Conservation (phyloP, 2,113 vertebrate genomes). For the Actenoides hombroni region DNA sequence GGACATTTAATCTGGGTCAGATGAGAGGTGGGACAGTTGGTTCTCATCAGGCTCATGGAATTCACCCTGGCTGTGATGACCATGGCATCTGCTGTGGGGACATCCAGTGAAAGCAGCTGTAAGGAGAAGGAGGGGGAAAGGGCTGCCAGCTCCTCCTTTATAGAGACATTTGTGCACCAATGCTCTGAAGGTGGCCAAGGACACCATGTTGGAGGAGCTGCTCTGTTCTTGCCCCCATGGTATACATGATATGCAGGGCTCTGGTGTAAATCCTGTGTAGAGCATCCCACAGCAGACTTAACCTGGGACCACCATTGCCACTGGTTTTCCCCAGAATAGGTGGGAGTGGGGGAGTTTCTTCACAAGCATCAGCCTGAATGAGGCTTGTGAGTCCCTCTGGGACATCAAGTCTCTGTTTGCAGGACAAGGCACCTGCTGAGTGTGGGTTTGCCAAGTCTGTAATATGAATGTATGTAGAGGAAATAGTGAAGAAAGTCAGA, state of each 20-base stretch:
- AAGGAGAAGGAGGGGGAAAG: background rate
- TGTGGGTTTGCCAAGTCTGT: background rate
- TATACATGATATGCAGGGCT: rapidly evolving
- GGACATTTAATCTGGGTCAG: background rate
- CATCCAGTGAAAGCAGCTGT: rapidly evolving
- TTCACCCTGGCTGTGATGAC: background rate
- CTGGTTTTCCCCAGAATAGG: background rate
- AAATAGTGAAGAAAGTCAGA: background rate
- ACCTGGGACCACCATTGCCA: rapidly evolving
- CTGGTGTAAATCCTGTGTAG: rapidly evolving
- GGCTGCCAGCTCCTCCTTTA: background rate
- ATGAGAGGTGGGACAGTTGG: background rate
- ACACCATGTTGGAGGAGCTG: background rate
- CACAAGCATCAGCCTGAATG: background rate
- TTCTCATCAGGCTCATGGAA: background rate
- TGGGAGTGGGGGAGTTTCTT: background rate
- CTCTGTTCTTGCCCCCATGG: background rate
- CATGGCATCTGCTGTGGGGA: background rate
- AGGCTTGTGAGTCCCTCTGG: background rate
- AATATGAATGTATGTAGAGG: background rate
- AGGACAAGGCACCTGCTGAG: background rate
- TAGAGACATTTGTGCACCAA: background rate
- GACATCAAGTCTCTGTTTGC: background rate
- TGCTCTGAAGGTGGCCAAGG: background rate
- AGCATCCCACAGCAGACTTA: background rate